Base-by-base conservation (phyloP, 2,888 invertebrate genomes). In the Iphiclides podalirius region DNA sequence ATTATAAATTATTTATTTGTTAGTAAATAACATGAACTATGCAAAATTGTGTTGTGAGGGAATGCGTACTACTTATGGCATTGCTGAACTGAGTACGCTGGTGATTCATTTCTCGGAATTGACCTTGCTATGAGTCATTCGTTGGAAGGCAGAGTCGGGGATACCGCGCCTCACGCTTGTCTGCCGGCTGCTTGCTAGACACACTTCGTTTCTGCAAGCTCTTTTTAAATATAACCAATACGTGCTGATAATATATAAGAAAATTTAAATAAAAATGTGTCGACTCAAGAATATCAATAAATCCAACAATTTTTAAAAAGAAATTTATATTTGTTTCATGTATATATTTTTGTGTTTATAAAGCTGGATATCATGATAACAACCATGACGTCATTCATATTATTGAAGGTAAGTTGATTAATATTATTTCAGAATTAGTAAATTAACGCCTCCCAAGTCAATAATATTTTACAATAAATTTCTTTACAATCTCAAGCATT, bases 71-170 rank as follows among this genome's bases (percentile, higher is more conserved):
- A 83, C 83, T 67, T 86, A 80, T 59, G 74, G 66, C 84, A 74
- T 86, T 87, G 76, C 85, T 66, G 84, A 84, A 80, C 79, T 82
- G 82, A 82, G 78, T 76, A 75, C 72, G 72, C 72, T 80, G 85
- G 86, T 89, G 89, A 89, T 87, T 89, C 89, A 89, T 87, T 87
- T 87, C 87, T 89, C 88, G 86, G 89, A 89, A 89, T 89, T 89
- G 89, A 89, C 89, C 89, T 89, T 88, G 89, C 87, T 80, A 88
- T 89, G 89, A 89, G 89, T 89, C 89, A 89, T 86, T 89, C 88
- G 86, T 67, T 85, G 82, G 84, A 83, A 86, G 86, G 87, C 88
- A 88, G 86, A 87, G 87, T 86, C 75, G 89, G 89, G 89, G 88
- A 89, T 89, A 88, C 88, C 89, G 89, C 87, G 86, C 86, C 81